Evolutionary conservation across 1,140 invertebrate genomes (phyloP), one percentile per base, ranked within the genome.

Genomic region (Pissodes strobi): DNA sequence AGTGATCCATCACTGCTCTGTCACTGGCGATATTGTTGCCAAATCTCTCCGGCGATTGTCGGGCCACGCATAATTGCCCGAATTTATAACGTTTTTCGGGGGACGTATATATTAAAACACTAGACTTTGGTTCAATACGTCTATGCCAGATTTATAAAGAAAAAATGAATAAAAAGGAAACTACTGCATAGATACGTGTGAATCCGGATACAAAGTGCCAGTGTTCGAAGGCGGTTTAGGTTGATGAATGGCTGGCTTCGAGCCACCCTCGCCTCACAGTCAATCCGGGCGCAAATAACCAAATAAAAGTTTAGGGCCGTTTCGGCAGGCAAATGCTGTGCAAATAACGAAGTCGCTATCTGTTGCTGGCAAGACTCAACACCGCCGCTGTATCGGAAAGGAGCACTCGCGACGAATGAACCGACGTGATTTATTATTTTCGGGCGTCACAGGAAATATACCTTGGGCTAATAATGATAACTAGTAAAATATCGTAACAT

Each of bases 341-440:
- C 37, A 55, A 55, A 55, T 55, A 55, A 37, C n/a, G 21, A 18
- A 6, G 34, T 12, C 56, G 15, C 56, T 59, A 59, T 59, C 56
- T 59, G 56, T 59, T 59, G 56, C 56, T 59, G 56, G 56, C 56
- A 59, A 45, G 56, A 59, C 39, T 59, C 45, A 18, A 23, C n/a
- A n/a, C n/a, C 22, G 21, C 34, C 25, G 56, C 17, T 48, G 56
- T 59, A 59, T 59, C 56, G 56, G 41, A 38, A 59, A 48, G 56
- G 46, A 21, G 56, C 56, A 59, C 15, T 55, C 51, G 27, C 8
- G 22, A 23, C 17, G 25, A 51, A 51, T 51, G 48, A 46, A 23
- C 15, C 37, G 8, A n/a, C 17, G 21, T 59, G 56, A 59, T 59
- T 59, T 59, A 59, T 59, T 41, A 39, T n/a, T n/a, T n/a, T n/a